Conservation (phyloP, 2,113 vertebrate species). For the Festucalex cinctus region DNA sequence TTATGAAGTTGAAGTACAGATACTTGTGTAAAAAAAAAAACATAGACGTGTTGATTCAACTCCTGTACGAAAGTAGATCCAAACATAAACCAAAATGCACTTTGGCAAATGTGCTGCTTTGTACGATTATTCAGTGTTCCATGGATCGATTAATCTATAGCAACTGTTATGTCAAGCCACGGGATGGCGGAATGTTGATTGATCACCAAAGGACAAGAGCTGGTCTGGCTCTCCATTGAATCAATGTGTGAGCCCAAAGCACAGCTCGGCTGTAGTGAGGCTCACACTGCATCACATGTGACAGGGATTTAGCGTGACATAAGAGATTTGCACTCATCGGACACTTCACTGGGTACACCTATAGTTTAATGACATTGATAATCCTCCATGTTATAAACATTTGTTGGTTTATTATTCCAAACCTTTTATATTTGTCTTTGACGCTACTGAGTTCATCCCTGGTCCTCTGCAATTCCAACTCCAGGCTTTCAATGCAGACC, state of each 20-base stretch:
- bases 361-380: background rate
- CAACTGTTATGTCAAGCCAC: constrained; percentile 23
- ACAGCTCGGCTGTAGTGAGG: background rate
- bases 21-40: too few species aligned
- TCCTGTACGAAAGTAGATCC: background rate
- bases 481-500: constrained; percentile 72
- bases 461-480: constrained; percentile 66
- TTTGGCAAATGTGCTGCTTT: background rate
- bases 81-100: background rate
- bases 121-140: constrained; percentile 11
- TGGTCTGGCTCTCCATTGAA: background rate
- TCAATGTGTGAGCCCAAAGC: constrained; percentile 1
- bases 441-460: constrained; percentile 65
- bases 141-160: constrained; percentile 33
- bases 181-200: constrained; percentile 8
- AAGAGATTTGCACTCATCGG: background rate
- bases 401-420: background rate
- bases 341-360: background rate
- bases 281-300: background rate
- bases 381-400: background rate
- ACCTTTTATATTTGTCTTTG: constrained; percentile 75
- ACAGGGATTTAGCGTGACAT: background rate
- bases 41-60: too few species aligned
- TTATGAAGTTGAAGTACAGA: too few species aligned
- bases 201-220: background rate